Evolutionary conservation across 2,888 invertebrate genomes (phyloP).

Genomic region (Ophion slaviceki): DNA sequence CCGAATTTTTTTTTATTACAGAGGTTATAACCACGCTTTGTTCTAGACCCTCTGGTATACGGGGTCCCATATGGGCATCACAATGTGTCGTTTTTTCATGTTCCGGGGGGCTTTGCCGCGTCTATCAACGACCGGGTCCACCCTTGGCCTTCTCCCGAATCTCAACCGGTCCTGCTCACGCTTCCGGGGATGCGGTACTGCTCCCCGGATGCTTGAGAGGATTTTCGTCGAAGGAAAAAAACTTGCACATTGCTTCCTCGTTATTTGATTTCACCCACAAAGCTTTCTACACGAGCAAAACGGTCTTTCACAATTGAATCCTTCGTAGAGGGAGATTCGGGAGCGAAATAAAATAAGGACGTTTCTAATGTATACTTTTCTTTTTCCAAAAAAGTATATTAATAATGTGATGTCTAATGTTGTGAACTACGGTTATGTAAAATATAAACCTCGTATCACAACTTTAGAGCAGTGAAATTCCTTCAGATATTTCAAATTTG

Average conservation of each 20-base stretch:
- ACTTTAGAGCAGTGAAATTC: too few relatives aligned
- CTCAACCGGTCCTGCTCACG: constrained; percentile 10
- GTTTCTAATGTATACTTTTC: too few relatives aligned
- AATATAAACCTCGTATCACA: too few relatives aligned
- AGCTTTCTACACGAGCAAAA: too few relatives aligned
- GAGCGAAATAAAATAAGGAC: too few relatives aligned
- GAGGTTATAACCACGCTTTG: constrained; percentile 72
- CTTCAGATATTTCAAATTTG: too few relatives aligned
- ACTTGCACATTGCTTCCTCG: neutral
- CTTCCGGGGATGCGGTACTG: constrained; percentile 35
- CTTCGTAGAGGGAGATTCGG: too few relatives aligned
- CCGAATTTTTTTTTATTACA: constrained; percentile 77
- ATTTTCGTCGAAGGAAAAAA: neutral
- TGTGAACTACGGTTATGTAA: too few relatives aligned
- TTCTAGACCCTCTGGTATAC: constrained; percentile 79
- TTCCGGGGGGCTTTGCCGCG: constrained; percentile 71
- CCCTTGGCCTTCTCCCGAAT: constrained; percentile 59
- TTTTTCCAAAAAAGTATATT: too few relatives aligned
- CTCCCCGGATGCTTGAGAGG: neutral
- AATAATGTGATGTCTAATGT: too few relatives aligned
- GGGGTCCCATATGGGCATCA: constrained; percentile 76
- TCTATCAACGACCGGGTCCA: constrained; percentile 50
- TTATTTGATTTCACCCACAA: neutral
- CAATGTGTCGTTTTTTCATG: constrained; percentile 82
- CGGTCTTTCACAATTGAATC: too few relatives aligned